Base-by-base conservation (phyloP, 1,140 invertebrate species). In the Anastrepha ludens region DNA sequence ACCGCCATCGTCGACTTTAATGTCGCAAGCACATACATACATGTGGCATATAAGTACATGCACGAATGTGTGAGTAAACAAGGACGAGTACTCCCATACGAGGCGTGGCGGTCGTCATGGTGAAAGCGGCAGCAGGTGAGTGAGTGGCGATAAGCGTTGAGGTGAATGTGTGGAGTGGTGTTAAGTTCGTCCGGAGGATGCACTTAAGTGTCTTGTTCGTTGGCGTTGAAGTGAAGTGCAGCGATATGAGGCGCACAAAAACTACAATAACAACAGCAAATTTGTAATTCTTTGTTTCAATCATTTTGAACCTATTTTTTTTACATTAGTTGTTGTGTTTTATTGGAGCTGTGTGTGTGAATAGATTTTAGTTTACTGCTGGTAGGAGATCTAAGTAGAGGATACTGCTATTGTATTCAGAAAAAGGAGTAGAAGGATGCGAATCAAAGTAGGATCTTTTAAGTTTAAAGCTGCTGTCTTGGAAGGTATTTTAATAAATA, bases 141-240 rank as follows among this genome's bases (percentile, higher is more conserved):
- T 55, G 47, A 81, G 47, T 81, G 50, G 15, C 74, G 50, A 55
- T 20, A 2, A 17, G 9, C 44, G 47, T 50, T 20, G 67, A 29
- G 64, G n/a, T 44, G 74, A 4, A 1, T 20, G 20, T 55, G 47
- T 2, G 8, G 74, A 55, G 74, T 81, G 44, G 50, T 29, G 74
- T 81, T 47, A 81, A 81, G 47, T 81, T 81, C 74, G 74, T 81
- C 74, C 74, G 74, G 74, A 81, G 74, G 74, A 81, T 81, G 74
- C 47, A 81, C 74, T 81, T 81, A 81, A 81, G 74, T 81, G 20
- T 81, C 74, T 81, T 81, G 74, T 81, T 81, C 74, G 74, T 81
- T 81, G 47, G 74, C 74, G 74, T 81, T 81, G 74, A 81, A 81
- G 74, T 81, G 74, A 55, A 17, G 70, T 15, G 15, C 20, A 15